Conservation (phyloP, 2,797 vertebrate genomes). For the Poecilia gillii region DNA sequence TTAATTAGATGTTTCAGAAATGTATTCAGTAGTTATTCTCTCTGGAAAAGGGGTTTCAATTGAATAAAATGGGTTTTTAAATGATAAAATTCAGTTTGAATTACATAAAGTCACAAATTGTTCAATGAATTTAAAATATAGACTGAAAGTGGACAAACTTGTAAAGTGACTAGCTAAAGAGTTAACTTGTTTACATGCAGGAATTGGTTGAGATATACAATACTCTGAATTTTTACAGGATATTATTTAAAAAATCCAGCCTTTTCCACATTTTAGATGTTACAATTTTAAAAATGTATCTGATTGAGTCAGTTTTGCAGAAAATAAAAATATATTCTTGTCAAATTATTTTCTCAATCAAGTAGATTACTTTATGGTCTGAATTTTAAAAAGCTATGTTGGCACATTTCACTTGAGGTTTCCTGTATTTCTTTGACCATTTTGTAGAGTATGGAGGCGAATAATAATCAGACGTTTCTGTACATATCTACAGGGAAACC, state of each 20-base stretch:
- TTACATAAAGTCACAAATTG: too few species aligned
- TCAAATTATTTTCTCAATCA: background rate
- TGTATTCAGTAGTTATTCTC: background rate
- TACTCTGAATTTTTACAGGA: too few species aligned
- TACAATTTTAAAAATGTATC: too few species aligned
- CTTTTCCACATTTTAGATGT: background rate
- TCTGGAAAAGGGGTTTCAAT: background rate
- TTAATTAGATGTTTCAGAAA: background rate
- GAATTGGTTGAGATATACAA: too few species aligned
- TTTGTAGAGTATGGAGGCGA: background rate
- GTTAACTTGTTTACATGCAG: too few species aligned
- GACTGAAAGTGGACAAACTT: too few species aligned
- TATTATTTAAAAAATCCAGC: background rate
- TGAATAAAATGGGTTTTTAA: background rate
- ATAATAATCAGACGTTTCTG: background rate
- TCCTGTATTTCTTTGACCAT: background rate
- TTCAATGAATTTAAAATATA: too few species aligned
- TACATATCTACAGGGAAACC: background rate
- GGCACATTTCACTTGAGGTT: background rate
- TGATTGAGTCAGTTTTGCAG: too few species aligned
- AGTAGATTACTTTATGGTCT: background rate
- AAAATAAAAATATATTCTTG: background rate
- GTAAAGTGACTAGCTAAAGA: too few species aligned
- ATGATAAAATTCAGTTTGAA: too few species aligned
- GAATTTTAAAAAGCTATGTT: background rate